Base-by-base conservation (phyloP, 2,797 vertebrate species). In the Microchirus variegatus region DNA sequence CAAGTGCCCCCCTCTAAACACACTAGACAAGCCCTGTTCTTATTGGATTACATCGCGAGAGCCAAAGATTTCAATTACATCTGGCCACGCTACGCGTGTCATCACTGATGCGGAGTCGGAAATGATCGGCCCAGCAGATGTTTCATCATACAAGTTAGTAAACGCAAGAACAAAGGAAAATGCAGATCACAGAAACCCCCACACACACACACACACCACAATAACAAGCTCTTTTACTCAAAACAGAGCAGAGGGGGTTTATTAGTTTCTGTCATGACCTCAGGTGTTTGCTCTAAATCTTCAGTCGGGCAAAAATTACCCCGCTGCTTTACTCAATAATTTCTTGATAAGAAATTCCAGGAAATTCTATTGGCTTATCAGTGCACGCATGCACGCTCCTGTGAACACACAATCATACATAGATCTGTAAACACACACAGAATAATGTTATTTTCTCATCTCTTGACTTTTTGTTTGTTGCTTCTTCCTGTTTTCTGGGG, bases 281-380 rank as follows among this genome's bases (percentile, higher is more conserved):
- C 15, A 2, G 38, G 16, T 42, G 12, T 59, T 54, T 19, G 43
- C 45, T 64, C 47, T 44, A 56, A 59, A 58, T 51, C 40, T 42
- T 14, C 12, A 65, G 26, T 19, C 14, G 13, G 36, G 31, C 31
- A 74, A 62, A 62, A 45, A 48, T 26, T 31, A 41, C 56, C 50
- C 62, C 50, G 48, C 45, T 54, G 48, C 78, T 81, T 81, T 63
- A 57, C 69, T 59, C 71, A 35, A 60, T 67, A 15, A 65, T 73
- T 61, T 59, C n/a, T 58, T 50, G 47, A 12, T 42, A 77, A 69
- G 26, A 51, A 77, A 71, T 61, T 31, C 31, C 1, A 3, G 31
- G 1, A 31, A 31, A 31, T 31, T 31, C 31, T 6, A 1, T 31
- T 31, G 31, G 1, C 31, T 31, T 6, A 31, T 31, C 26, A 5